Conservation (phyloP, 30 jellyfish, hydroid and myxozoan genomes). For the Catostylus mosaicus region DNA sequence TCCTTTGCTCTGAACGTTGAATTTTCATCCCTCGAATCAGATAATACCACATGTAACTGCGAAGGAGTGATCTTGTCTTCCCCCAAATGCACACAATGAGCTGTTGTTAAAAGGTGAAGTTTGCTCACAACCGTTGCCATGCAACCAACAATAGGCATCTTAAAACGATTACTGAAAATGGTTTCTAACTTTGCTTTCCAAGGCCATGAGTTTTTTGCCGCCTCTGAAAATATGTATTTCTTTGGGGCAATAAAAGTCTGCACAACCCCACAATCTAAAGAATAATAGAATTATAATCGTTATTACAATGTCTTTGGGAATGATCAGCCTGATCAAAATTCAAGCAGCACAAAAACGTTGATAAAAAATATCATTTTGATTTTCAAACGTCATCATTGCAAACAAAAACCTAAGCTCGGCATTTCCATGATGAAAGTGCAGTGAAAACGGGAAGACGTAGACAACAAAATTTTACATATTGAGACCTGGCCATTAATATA, state of each 20-base stretch:
- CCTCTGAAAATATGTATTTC: not conserved
- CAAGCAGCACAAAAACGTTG: no score
- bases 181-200: slow-evolving; percentile 52
- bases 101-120: slow-evolving; percentile 72
- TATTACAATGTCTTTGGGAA: no score
- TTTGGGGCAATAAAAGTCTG: not conserved
- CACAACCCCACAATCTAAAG: slow-evolving; percentile 41
- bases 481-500: no score
- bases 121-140: slow-evolving; percentile 77
- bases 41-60: slow-evolving; percentile 18
- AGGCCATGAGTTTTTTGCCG: slow-evolving; percentile 26
- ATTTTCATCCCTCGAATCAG: not conserved
- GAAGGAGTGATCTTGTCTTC: slow-evolving; percentile 17
- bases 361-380: no score
- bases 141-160: slow-evolving; percentile 60
- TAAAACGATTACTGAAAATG: not conserved
- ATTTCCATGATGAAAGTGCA: no score
- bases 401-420: no score
- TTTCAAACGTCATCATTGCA: no score
- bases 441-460: no score
- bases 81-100: slow-evolving; percentile 78
- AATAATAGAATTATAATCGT: not conserved
- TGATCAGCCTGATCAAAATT: no score
- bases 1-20: slow-evolving; percentile 8
- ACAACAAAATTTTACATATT: no score